Evolutionary conservation across 2,888 invertebrate genomes (phyloP).

Genomic region (Helobdella robusta): DNA sequence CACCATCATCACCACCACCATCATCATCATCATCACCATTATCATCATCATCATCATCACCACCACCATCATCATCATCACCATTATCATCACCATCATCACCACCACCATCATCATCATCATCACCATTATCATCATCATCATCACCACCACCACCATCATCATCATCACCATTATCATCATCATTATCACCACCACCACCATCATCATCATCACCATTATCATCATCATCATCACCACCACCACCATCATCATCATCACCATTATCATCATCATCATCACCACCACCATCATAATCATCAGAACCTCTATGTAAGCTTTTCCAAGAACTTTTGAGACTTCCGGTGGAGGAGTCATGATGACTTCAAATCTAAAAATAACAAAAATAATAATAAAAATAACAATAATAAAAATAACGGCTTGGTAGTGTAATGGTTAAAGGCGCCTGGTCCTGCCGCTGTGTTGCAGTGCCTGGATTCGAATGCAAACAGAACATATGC

Average conservation of each 20-base stretch:
- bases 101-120: conserved; percentile 15
- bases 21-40: conserved; percentile 23
- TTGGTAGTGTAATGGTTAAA: too few relatives aligned
- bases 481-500: too few relatives aligned
- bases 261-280: conserved; percentile 27
- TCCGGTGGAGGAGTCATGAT: conserved; percentile 17
- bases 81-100: conserved; percentile 24
- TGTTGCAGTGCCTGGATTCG: too few relatives aligned
- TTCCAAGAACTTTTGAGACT: conserved; percentile 21
- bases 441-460: too few relatives aligned
- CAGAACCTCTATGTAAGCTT: conserved; percentile 30
- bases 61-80: conserved; percentile 13
- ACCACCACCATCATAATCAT: conserved; percentile 8
- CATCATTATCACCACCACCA: conserved; percentile 25
- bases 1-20: conserved; percentile 15
- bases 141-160: too few relatives aligned
- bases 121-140: conserved; percentile 24
- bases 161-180: too few relatives aligned
- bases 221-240: conserved; percentile 26
- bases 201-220: conserved; percentile 27
- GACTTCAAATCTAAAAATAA: too few relatives aligned
- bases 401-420: too few relatives aligned
- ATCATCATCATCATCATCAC: conserved; percentile 24
- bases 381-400: too few relatives aligned
- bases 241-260: conserved; percentile 27